Conservation (phyloP, 35 echinoderm and acorn worm genomes). For the Heliocidaris erythrogramma region DNA sequence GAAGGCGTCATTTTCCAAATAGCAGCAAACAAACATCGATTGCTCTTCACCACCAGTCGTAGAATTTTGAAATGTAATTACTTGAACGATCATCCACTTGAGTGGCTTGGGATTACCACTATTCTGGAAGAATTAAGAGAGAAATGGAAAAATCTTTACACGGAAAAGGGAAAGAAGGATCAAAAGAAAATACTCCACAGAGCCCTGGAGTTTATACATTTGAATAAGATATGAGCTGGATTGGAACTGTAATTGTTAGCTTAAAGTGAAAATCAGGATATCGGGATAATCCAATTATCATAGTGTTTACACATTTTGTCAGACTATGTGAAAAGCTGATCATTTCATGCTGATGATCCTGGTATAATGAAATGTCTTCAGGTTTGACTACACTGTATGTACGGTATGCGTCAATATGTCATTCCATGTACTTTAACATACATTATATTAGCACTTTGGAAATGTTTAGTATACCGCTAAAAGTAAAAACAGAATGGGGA, state of each 20-base stretch:
- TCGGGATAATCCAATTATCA: not conserved
- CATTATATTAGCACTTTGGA: too few relatives aligned
- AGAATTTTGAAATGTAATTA: constrained; percentile 33
- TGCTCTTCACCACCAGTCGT: not conserved
- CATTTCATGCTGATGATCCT: not conserved
- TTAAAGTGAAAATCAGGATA: not conserved
- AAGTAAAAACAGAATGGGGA: too few relatives aligned
- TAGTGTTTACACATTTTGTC: not conserved
- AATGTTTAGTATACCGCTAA: too few relatives aligned
- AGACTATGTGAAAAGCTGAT: not conserved
- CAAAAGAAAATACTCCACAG: not conserved
- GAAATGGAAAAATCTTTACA: not conserved
- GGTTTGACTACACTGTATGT: not conserved
- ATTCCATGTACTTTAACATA: too few relatives aligned
- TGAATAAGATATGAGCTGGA: not conserved
- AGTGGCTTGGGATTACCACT: not conserved
- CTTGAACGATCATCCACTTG: constrained; percentile 7
- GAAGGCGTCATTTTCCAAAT: constrained; percentile 27
- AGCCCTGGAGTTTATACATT: not conserved
- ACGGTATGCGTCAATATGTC: not conserved
- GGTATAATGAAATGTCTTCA: not conserved
- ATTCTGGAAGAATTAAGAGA: not conserved
- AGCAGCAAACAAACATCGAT: not conserved
- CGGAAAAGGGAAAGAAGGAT: not conserved
- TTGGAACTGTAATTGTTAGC: not conserved